Percentiles rank a stretch among this genome's conserved stretches.
These are phyloP conservation scores for Amphiura filiformis DNA, from an alignment of 35 echinoderm and acorn worm species.

Conservation along the genomic window DNA sequence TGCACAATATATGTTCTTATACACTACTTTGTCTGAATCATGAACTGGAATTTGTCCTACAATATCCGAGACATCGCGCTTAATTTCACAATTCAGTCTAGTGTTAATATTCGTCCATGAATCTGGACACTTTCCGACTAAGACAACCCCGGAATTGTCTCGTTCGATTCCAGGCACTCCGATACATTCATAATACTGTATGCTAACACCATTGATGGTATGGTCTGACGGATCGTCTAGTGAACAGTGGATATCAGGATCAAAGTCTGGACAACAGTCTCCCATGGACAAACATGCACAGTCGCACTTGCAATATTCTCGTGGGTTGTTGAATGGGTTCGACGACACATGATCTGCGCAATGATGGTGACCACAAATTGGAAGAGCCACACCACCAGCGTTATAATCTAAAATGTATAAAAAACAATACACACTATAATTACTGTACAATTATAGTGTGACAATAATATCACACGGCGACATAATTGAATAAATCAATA, in stretches of 20 bases:
- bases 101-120: neutral
- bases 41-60: neutral
- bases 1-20: conserved; percentile 28
- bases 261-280: neutral
- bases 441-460: too few species aligned
- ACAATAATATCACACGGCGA: too few species aligned
- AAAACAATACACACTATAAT: neutral
- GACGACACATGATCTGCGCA: neutral
- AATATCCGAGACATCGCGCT: neutral
- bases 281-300: neutral
- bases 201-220: neutral
- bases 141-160: neutral
- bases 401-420: neutral
- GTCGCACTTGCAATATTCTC: neutral
- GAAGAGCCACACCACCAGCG: neutral
- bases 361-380: neutral
- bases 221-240: neutral
- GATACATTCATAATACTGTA: neutral
- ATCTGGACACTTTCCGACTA: neutral
- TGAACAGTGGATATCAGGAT: neutral
- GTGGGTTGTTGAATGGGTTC: neutral
- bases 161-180: neutral
- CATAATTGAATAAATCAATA: too few species aligned
- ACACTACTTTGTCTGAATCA: neutral
- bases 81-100: neutral